These are phyloP conservation scores for Microhierax caerulescens DNA, from an alignment of 2,797 vertebrate species.

Conservation along the genomic window DNA sequence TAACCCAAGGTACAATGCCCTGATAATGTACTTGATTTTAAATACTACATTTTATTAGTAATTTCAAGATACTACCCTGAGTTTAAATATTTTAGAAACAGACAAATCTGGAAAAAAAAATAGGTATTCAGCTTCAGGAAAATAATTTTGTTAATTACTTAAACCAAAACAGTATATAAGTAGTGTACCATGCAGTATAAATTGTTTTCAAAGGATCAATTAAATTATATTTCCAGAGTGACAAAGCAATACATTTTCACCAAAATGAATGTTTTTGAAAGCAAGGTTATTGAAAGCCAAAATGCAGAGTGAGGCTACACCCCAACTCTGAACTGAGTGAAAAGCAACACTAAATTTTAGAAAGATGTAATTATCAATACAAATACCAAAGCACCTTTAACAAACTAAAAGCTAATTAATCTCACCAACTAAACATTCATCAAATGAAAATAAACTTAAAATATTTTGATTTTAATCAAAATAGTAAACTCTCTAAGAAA, in stretches of 20 bases:
- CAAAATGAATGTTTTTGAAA: neutral
- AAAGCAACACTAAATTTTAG: neutral
- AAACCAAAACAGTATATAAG: neutral
- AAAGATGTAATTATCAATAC: neutral
- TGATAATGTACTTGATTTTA: neutral
- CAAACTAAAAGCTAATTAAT: neutral
- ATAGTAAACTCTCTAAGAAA: neutral
- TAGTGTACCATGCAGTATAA: neutral
- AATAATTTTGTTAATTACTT: neutral
- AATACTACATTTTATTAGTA: neutral
- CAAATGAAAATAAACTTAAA: neutral
- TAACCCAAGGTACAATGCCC: neutral
- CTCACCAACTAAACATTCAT: neutral
- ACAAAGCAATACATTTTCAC: neutral
- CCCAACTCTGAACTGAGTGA: neutral
- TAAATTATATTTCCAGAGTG: neutral
- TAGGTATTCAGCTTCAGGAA: neutral
- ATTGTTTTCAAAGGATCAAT: neutral
- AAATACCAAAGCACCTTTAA: neutral
- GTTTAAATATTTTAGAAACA: neutral
- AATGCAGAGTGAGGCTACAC: neutral
- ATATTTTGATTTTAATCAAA: neutral
- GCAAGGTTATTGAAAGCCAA: neutral
- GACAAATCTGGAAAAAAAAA: neutral
- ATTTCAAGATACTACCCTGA: neutral